Base-by-base conservation (phyloP, 2,888 invertebrate species). In the Oscheius sp. region DNA sequence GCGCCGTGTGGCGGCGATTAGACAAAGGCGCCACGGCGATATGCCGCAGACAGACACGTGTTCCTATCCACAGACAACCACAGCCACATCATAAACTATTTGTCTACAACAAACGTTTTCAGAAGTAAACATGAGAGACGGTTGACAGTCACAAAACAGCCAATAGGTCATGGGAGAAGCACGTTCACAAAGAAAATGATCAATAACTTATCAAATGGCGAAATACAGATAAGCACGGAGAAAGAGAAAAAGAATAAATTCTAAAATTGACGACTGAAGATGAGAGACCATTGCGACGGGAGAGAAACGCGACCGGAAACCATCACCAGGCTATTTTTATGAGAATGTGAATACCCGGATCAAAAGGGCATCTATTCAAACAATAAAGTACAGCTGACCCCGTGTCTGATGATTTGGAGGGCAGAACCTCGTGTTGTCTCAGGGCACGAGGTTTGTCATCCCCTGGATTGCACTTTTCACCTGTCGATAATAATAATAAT, bases 11-110 rank as follows among this genome's bases (percentile, higher is more conserved):
- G 35, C 35, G 35, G 35, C 61, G 41, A 21, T 43, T 43, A 61
- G 61, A 61, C 61, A 61, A 61, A 61, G 29, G 61, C 61, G 61
- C 41, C 58, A 61, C 61, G 45, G 55, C 25, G 55, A 55, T 25
- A 55, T 55, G 55, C 55, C 55, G 61, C 61, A 61, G 61, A 61
- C 61, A 41, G 61, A 61, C 61, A 61, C 61, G 61, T 61, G 61
- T 41, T 61, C 35, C 35, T 35, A 35, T 61, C 41, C 58, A 13
- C 27, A 58, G 56, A 16, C 13, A 55, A 25, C 16, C 56, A 25
- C 18, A 55, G 21, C 21, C 21, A 23, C 13, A 23, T 23, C 13
- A 55, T 55, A 21, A 55, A 25, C 27, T 18, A 5, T 21, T 55
- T 55, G 21, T 16, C 21, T 55, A 55, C 55, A 25, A 25, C 13